These are phyloP conservation scores for Actenoides lindsayi DNA, from an alignment of 2,113 vertebrate species.

Conservation along the genomic window DNA sequence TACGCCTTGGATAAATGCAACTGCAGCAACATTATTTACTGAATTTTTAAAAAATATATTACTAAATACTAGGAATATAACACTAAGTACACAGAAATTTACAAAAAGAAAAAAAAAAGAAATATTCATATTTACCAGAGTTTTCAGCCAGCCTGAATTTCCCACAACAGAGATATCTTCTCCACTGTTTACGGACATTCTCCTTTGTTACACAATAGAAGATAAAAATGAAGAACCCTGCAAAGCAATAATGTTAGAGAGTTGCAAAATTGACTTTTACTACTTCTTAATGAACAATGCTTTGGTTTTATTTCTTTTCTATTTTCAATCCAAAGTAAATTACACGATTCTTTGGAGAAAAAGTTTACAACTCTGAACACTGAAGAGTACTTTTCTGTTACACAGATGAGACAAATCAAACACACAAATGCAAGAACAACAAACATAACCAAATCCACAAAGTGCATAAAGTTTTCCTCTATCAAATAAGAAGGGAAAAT, in stretches of 20 bases:
- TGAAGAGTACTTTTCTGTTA: background rate
- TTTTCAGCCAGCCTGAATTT: slow-evolving; percentile 88
- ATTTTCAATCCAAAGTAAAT: background rate
- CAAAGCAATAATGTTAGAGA: background rate
- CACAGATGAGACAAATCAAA: background rate
- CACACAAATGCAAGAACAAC: background rate
- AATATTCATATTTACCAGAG: slow-evolving; percentile 79
- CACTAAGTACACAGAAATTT: background rate
- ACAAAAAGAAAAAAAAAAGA: background rate
- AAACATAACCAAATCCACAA: background rate
- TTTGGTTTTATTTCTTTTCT: background rate
- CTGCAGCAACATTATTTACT: background rate
- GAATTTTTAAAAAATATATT: background rate
- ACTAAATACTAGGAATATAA: background rate
- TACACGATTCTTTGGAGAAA: background rate
- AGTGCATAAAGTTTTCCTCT: background rate
- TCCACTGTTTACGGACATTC: slow-evolving; percentile 92
- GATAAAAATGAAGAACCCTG: slow-evolving; percentile 95
- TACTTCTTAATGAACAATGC: background rate
- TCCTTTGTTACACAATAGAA: slow-evolving; percentile 95
- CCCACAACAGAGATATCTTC: slow-evolving; percentile 93
- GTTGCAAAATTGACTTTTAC: background rate
- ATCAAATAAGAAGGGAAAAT: background rate
- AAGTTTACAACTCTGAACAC: background rate
- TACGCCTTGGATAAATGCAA: background rate